Evolutionary conservation across 2,888 invertebrate genomes (phyloP).

Genomic region (Eurytoma californica): DNA sequence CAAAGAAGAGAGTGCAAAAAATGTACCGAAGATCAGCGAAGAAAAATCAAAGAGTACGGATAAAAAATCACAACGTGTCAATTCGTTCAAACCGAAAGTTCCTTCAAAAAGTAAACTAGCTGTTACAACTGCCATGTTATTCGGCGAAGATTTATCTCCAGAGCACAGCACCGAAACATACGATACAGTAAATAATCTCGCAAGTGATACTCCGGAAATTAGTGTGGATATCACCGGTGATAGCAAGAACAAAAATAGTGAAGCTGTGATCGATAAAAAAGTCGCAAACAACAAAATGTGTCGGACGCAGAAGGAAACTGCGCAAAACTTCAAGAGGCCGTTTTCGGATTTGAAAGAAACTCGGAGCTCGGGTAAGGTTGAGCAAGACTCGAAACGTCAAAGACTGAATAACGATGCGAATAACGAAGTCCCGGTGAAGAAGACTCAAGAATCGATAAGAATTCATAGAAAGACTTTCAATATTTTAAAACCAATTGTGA

Average conservation of each 20-base stretch:
- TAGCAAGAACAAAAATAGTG: constrained; percentile 1
- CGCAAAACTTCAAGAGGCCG: constrained; percentile 23
- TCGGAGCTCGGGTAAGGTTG: constrained; percentile 16
- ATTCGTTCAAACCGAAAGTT: constrained; percentile 47
- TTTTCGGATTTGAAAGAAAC: constrained; percentile 28
- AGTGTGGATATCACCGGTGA: not conserved
- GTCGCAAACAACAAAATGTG: not conserved
- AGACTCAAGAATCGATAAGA: constrained; percentile 45
- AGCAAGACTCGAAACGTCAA: constrained; percentile 61
- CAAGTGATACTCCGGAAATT: not conserved
- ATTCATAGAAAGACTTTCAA: constrained; percentile 56
- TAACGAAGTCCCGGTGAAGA: constrained; percentile 8
- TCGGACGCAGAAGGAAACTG: not conserved
- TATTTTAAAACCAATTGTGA: constrained; percentile 66
- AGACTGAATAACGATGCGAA: constrained; percentile 42
- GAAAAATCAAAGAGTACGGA: not conserved
- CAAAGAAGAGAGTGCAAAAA: not conserved
- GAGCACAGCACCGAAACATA: not conserved
- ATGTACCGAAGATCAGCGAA: not conserved
- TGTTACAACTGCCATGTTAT: constrained; percentile 35
- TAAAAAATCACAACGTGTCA: constrained; percentile 25
- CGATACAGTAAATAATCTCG: not conserved
- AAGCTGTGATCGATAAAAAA: not conserved
- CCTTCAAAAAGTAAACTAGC: constrained; percentile 40
- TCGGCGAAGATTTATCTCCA: constrained; percentile 33